Base-by-base conservation (phyloP, 2,113 vertebrate genomes). In the Sciurus niger region DNA sequence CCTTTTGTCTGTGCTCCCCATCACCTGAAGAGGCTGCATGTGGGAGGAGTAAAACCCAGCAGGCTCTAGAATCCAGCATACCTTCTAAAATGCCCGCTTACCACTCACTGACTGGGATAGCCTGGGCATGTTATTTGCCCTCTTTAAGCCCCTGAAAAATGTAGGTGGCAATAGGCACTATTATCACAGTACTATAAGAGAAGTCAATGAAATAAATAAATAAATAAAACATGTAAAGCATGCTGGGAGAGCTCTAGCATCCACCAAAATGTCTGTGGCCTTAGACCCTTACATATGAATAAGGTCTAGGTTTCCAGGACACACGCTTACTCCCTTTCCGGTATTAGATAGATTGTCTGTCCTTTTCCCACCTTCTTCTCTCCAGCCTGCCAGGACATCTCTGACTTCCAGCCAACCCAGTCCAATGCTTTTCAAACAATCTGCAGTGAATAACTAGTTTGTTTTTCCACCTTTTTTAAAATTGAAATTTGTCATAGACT, bases 241-340 rank as follows among this genome's bases (percentile, higher is more conserved):
- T 10, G 68, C 55, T 12, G 28, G 10, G 13, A 67, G n/a, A 92
- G 20, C 28, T 48, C 78, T 37, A 80, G 43, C 16, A 89, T 25
- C 60, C 20, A 94, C 51, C 43, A 86, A 90, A 90, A 83, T 20
- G 37, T 12, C 51, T 37, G 13, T 73, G 72, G 48, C n/a, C 70
- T 68, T 25, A 22, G 58, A 84, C 37, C 20, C 37, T 92, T 24
- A 37, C 28, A 25, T 24, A 68, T n/a, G 43, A 95, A 48, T 4
- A 83, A 46, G 32, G 46, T 86, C 37, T 65, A 79, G 90, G 74
- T 70, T 84, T 93, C 73, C 51, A 89, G 55, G 74, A 72, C 11
- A 83, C 8, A 34, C 25, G 78, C n/a, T 65, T 80, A 67, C 12
- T 77, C 68, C 37, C 25, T 93, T 74, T 43, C 20, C n/a, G 65